Conservation (phyloP, 2,888 invertebrate genomes). For the Troides aeacus region DNA sequence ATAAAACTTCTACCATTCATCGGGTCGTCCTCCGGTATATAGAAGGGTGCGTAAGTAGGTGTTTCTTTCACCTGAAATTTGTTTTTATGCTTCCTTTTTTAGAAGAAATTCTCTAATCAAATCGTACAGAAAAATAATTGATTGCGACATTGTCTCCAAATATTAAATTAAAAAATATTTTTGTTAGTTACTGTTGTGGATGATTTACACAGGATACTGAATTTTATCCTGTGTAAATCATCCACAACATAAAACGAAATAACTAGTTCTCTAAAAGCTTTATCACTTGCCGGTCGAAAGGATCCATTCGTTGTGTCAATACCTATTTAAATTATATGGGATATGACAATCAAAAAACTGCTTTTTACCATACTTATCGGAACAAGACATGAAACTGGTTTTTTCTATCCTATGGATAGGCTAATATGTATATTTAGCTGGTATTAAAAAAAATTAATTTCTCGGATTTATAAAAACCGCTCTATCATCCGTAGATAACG, state of each 20-base stretch:
- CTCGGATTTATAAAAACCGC: neutral
- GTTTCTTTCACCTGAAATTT: constrained; percentile 78
- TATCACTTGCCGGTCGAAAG: neutral
- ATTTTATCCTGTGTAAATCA: neutral
- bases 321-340: neutral
- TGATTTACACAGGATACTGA: too few relatives aligned
- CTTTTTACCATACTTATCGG: constrained; percentile 9
- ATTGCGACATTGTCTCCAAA: neutral
- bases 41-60: constrained; percentile 85
- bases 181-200: neutral
- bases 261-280: neutral
- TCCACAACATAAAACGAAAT: neutral
- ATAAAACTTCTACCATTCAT: constrained; percentile 87
- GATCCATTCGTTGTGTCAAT: neutral
- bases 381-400: neutral
- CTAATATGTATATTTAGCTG: neutral
- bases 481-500: neutral
- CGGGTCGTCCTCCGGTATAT: constrained; percentile 80
- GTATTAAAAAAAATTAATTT: neutral
- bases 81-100: neutral
- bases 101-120: too few relatives aligned
- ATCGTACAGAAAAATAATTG: neutral
- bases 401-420: neutral
- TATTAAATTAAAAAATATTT: neutral
- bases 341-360: constrained; percentile 1